Base-by-base conservation (phyloP, 2,797 vertebrate genomes). In the Takifugu ocellatus region DNA sequence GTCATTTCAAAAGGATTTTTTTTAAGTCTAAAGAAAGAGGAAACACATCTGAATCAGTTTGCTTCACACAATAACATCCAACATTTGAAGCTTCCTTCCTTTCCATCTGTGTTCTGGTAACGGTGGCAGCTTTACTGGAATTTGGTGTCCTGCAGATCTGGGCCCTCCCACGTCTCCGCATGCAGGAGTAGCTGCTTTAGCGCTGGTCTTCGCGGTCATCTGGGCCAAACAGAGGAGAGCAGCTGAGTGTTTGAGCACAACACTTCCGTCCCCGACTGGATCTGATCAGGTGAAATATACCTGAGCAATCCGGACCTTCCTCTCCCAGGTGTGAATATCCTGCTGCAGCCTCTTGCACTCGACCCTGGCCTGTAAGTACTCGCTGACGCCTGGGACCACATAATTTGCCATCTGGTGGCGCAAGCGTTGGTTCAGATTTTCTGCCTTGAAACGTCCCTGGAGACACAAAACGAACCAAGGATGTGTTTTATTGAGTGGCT, bases 281-380 rank as follows among this genome's bases (percentile, higher is more conserved):
- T 56, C 51, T 25, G 12, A 10, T 12, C 2, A 25, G 5, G 5
- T 5, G 44, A 25, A 42, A 16, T 12, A 79, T 62, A 88, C 88
- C 81, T 87, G 82, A 14, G 78, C 70, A 15, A 86, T 57, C 14
- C 17, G 42, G 16, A 77, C 78, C 62, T 78, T 87, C 53, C 84
- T 77, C 63, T 85, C 64, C 80, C 64, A 82, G 0, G n/a, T 77
- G 53, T 49, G 72, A 50, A 88, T 5, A 25, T 10, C 77, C 61
- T 72, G 56, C 63, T 55, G 75, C 56, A 88, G 78, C 60, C 61
- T 70, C 75, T 70, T 86, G 63, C 73, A 59, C 55, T 63, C 80
- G 25, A 73, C 69, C 66, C 83, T 89, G 26, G 77, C 45, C 0
- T 36, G 31, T 48, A 88, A 45, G 68, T 87, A 88, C 2, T 84